These are phyloP conservation scores for Climacteris rufus DNA, from an alignment of 2,113 vertebrate genomes.

Conservation along the genomic window DNA sequence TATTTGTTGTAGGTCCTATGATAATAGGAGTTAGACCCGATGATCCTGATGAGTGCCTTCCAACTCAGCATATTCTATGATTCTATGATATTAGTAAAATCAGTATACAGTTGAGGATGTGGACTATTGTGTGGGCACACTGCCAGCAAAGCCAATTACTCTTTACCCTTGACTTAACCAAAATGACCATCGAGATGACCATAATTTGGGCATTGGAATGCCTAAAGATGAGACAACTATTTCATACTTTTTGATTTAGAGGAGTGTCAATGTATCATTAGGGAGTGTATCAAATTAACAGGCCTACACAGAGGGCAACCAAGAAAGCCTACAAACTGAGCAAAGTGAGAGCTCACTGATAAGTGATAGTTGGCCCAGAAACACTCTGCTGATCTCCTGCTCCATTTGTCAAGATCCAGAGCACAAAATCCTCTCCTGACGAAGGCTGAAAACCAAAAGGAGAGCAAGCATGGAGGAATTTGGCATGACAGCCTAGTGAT, in stretches of 20 bases:
- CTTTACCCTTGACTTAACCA: background rate
- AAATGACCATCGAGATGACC: background rate
- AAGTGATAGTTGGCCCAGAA: background rate
- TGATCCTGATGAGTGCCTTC: background rate
- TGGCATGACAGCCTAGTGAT: background rate
- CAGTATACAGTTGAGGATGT: background rate
- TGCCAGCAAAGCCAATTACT: background rate
- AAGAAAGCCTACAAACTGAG: background rate
- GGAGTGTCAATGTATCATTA: background rate
- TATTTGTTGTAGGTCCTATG: background rate
- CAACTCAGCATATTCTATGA: background rate
- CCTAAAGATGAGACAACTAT: background rate
- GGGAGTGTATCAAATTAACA: background rate
- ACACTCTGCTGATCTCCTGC: background rate
- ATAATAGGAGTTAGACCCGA: background rate
- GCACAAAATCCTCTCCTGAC: background rate
- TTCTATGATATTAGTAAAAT: background rate
- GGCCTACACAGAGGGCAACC: background rate
- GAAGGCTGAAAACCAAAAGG: background rate
- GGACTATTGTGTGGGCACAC: background rate
- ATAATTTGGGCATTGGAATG: background rate
- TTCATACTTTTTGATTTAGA: background rate
- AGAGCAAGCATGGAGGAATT: background rate
- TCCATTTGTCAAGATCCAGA: background rate
- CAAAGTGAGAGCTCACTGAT: background rate